Base-by-base conservation (phyloP, 2,113 vertebrate genomes). In the Elaphurus davidianus region DNA sequence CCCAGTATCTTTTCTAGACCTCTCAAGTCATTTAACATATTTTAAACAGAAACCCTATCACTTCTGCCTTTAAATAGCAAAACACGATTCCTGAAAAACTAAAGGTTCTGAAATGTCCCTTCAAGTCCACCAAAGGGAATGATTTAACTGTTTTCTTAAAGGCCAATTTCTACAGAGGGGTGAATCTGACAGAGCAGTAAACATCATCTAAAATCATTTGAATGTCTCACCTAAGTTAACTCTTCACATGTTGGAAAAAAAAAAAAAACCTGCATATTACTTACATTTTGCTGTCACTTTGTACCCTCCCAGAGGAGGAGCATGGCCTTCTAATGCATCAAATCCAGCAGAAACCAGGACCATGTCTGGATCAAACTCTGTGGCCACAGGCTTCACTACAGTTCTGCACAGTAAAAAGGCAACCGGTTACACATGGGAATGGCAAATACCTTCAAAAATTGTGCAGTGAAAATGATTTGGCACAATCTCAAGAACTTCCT, bases 271-370 rank as follows among this genome's bases (percentile, higher is more conserved):
- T 36, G 17, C 57, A 47, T 57, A 36, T 55, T 40, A 99, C 99
- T 98, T 99, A 99, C 99, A 99, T 98, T 99, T 99, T 94, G 99
- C 99, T 91, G 99, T 99, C 97, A 99, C 99, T 98, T 99, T 99
- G 98, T 99, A 99, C 3, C 99, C 99, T 2, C 99, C 99, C 83
- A 99, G 97, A 0, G 99, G 99, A 98, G 99, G 98, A 95, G 99
- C 98, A 0, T 99, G 99, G 97, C 99, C 99, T 99, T 99, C 99
- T 90, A 99, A 98, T 0, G 99, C 99, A 95, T 99, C 99, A 0
- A 99, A 99, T 95, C 99, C 99, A 4, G 99, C 99, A 17, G 99
- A 99, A 96, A 99, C 99, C 96, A 99, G 97, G 98, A 99, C 99
- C 98, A 99, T 95, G 59, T 99, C 99, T 84, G 99, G 99, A 97